A percentile compares a stretch with the other conserved stretches of the same genome.
These are phyloP conservation scores for Penaeus indicus DNA, from an alignment of 1,140 invertebrate species.

Conservation along the genomic window DNA sequence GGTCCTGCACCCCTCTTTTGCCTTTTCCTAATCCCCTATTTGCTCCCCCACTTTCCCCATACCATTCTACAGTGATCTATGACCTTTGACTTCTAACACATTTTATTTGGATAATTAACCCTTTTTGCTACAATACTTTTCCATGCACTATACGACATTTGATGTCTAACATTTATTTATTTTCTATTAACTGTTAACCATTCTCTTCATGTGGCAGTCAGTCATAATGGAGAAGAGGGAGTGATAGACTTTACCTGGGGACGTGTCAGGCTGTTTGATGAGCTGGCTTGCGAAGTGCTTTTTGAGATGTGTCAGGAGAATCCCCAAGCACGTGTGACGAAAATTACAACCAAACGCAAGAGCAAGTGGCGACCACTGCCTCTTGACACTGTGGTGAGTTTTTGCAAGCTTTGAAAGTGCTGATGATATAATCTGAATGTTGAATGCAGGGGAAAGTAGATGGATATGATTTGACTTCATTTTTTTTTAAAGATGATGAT, in stretches of 20 bases:
- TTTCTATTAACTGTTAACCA: not conserved
- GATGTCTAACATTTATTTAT: conserved; percentile 42
- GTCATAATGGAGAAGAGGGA: conserved; percentile 55
- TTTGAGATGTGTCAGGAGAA: conserved; percentile 77
- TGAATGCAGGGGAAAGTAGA: not conserved
- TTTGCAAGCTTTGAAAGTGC: not conserved
- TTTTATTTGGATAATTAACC: too few relatives aligned
- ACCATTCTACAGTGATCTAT: too few relatives aligned
- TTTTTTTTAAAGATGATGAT: too few relatives aligned
- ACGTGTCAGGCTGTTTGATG: conserved; percentile 89
- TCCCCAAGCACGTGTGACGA: conserved; percentile 83
- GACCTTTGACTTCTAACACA: too few relatives aligned
- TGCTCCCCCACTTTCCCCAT: too few relatives aligned
- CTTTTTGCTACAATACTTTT: too few relatives aligned
- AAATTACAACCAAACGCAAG: conserved; percentile 90
- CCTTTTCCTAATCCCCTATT: too few relatives aligned
- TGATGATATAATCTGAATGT: conserved; percentile 4
- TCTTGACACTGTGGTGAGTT: conserved; percentile 93
- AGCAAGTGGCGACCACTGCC: conserved; percentile 96
- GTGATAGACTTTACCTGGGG: conserved; percentile 91
- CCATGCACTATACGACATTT: not conserved
- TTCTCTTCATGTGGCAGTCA: conserved; percentile 46
- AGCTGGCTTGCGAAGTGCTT: conserved; percentile 70
- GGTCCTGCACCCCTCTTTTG: too few relatives aligned
- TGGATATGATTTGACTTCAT: too few relatives aligned